phyloP scores from a whole-genome alignment of 2,888 invertebrate genomes.

The Cryptocephalus moraei region DNA sequence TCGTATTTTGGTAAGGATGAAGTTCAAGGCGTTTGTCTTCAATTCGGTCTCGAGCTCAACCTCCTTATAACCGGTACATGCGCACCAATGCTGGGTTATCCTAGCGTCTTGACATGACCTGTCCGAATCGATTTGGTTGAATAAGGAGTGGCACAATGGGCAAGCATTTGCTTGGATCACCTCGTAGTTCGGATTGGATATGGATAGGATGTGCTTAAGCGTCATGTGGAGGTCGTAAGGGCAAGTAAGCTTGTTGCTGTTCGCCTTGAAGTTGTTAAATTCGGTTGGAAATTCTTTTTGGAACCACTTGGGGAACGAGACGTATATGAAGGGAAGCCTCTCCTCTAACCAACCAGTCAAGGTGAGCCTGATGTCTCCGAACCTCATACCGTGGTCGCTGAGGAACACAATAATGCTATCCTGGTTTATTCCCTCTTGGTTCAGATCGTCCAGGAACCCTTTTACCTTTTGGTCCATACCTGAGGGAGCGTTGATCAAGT shows the following conservation, averaged over 20 bases:
- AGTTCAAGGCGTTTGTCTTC: conserved; percentile 37
- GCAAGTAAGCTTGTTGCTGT: conserved; percentile 58
- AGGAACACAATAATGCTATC: conserved; percentile 61
- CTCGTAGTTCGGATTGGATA: conserved; percentile 37
- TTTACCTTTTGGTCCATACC: conserved; percentile 54
- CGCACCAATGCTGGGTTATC: conserved; percentile 67
- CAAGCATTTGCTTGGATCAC: conserved; percentile 43
- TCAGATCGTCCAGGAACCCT: conserved; percentile 46
- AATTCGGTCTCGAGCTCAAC: conserved; percentile 43
- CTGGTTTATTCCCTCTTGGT: conserved; percentile 48
- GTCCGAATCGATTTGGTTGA: conserved; percentile 42
- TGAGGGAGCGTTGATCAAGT: conserved; percentile 54
- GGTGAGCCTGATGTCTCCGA: conserved; percentile 56
- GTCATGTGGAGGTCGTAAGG: conserved; percentile 71
- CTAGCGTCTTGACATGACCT: conserved; percentile 59
- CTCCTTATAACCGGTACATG: conserved; percentile 52
- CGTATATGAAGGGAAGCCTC: conserved; percentile 61
- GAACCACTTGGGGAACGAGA: conserved; percentile 56
- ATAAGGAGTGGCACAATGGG: conserved; percentile 53
- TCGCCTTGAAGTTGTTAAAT: conserved; percentile 46
- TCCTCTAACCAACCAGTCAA: conserved; percentile 69
- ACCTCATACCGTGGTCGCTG: conserved; percentile 63
- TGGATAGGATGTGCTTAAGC: conserved; percentile 48
- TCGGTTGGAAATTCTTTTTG: conserved; percentile 44
- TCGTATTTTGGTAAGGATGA: conserved; percentile 6